These are phyloP conservation scores for Drosophila nebulosa DNA, from an alignment of 1,140 invertebrate genomes.

Conservation along the genomic window DNA sequence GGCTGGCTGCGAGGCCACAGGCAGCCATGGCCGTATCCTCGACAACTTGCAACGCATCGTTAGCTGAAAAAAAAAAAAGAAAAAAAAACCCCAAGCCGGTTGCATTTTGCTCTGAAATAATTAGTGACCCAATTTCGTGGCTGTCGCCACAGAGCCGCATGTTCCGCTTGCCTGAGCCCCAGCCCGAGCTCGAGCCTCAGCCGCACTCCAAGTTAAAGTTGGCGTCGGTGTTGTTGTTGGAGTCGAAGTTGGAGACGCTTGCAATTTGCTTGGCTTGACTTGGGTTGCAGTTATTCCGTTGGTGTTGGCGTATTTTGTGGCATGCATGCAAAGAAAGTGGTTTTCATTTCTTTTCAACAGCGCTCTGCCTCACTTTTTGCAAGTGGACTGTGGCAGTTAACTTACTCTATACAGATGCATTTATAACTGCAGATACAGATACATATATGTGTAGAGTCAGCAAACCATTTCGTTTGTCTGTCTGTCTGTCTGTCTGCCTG, in stretches of 20 bases:
- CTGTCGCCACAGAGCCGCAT: conserved; percentile 44
- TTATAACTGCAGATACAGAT: not conserved
- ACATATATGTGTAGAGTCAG: not conserved
- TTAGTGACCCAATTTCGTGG: conserved; percentile 76
- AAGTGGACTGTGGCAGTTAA: not conserved
- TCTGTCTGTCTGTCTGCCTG: no score
- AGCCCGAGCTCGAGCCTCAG: not conserved
- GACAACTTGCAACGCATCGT: conserved; percentile 66
- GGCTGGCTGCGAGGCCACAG: not conserved
- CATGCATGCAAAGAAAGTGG: conserved; percentile 80
- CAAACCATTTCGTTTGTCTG: conserved; percentile 9
- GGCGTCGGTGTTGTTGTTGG: not conserved
- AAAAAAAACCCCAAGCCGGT: conserved; percentile 38
- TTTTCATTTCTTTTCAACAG: conserved; percentile 79
- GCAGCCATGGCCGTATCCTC: conserved; percentile 43
- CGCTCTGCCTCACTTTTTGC: conserved; percentile 46
- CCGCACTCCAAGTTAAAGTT: not conserved
- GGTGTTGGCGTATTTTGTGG: conserved; percentile 77
- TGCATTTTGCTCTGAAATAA: conserved; percentile 79
- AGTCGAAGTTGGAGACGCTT: conserved; percentile 30
- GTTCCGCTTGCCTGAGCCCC: conserved; percentile 64
- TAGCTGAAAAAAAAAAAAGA: conserved; percentile 34
- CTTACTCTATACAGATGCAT: conserved; percentile 11
- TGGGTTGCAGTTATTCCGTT: conserved; percentile 30
- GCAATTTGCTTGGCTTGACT: conserved; percentile 66